Evolutionary conservation across 1,140 invertebrate genomes (phyloP).

Genomic region (Chrysoperla carnea): DNA sequence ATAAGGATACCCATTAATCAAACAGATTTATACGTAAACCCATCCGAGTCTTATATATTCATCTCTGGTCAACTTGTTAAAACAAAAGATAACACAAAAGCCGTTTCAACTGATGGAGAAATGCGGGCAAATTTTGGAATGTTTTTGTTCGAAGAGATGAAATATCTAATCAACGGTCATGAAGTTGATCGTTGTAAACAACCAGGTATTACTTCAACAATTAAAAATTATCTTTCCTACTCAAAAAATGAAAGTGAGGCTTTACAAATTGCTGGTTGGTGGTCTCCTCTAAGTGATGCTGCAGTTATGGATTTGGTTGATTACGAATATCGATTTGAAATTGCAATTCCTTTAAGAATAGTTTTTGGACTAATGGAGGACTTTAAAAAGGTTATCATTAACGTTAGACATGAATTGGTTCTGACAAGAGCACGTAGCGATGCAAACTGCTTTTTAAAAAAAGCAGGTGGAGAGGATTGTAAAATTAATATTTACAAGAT

Average conservation of each 20-base stretch:
- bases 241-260: not conserved
- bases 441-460: constrained; percentile 4
- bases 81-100: not conserved
- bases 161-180: constrained; percentile 4
- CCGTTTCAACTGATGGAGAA: not conserved
- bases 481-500: constrained; percentile 6
- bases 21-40: constrained; percentile 10
- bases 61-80: constrained; percentile 12
- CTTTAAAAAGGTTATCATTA: constrained; percentile 7
- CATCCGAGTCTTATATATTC: constrained; percentile 9
- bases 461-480: not conserved
- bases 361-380: constrained; percentile 7
- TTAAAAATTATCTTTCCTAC: constrained; percentile 5
- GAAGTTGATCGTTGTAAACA: constrained; percentile 2
- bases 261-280: constrained; percentile 5
- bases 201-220: constrained; percentile 4
- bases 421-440: constrained; percentile 7
- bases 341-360: constrained; percentile 5
- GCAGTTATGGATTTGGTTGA: constrained; percentile 1
- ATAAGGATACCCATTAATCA: constrained; percentile 10
- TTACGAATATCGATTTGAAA: constrained; percentile 3
- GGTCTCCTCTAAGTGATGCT: not conserved
- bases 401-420: constrained; percentile 7
- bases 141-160: constrained; percentile 5
- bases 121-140: constrained; percentile 5